Conservation (phyloP, 2,113 vertebrate species). For the Anguilla rostrata region DNA sequence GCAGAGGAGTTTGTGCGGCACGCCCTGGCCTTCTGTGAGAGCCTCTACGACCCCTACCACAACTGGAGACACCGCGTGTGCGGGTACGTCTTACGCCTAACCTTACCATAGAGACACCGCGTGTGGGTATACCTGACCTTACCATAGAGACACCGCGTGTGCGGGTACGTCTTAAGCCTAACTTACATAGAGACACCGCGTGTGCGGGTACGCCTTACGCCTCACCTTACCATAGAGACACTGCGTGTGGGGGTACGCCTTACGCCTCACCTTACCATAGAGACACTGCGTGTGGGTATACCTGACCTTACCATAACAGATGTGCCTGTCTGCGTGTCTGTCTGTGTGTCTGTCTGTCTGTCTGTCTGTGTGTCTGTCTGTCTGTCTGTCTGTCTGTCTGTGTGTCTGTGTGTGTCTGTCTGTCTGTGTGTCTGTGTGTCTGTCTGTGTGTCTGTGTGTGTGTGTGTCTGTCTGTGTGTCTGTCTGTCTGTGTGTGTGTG, state of each 20-base stretch:
- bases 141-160: background rate
- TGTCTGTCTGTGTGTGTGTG: conserved; percentile 2
- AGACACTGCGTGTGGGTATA: too few relatives aligned
- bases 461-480: background rate
- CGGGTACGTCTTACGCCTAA: conserved; percentile 76
- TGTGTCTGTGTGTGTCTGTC: too few relatives aligned
- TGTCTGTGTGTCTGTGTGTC: background rate
- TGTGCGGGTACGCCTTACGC: background rate
- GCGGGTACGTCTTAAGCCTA: background rate
- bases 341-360: conserved; percentile 5
- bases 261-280: background rate
- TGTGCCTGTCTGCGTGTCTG: too few relatives aligned
- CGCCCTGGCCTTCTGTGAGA: conserved; percentile 93
- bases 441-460: too few relatives aligned
- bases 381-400: too few relatives aligned
- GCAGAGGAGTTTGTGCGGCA: conserved; percentile 96
- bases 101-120: background rate
- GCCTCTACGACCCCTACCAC: conserved; percentile 93
- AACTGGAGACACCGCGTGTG: conserved; percentile 91
- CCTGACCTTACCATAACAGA: too few relatives aligned
- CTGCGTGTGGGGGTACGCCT: background rate
- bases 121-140: background rate
- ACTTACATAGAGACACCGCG: background rate
- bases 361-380: background rate
- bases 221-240: background rate